Base-by-base conservation (phyloP, 2,888 invertebrate species). In the Phoronis australis region DNA sequence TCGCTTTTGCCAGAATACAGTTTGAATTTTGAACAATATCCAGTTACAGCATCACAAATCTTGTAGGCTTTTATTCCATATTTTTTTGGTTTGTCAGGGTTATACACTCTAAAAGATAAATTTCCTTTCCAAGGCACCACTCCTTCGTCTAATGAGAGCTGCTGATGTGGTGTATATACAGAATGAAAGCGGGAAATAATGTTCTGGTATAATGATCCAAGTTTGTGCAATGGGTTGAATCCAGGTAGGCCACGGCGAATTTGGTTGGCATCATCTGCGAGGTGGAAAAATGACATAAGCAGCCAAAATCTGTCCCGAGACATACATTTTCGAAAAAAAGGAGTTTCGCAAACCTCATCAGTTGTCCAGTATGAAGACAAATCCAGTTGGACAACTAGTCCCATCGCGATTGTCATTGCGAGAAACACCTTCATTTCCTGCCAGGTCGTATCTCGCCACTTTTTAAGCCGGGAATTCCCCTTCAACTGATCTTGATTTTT, bases 61-160 rank as follows among this genome's bases (percentile, higher is more conserved):
- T 52, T 51, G 38, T 53, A 55, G 4, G 52, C 51, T 37, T 57
- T 57, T 2, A 55, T 45, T 58, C 56, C n/a, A n/a, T n/a, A n/a
- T n/a, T n/a, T n/a, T n/a, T n/a, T n/a, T n/a, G n/a, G n/a, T n/a
- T n/a, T n/a, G 27, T 56, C 51, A 18, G 57, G 57, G 24, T 42
- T 56, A 39, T 58, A 58, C 1, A 52, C 52, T 21, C 52, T n/a
- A 24, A 58, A 58, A 1, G 48, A 40, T 3, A 54, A 22, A 20
- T 50, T 47, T 4, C 55, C 57, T 37, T 44, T 25, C 48, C 51
- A 54, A 25, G 57, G 50, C 3, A 55, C 37, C 50, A 54, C 55
- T 1, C 50, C 55, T 37, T 57, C 57, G 48, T 55, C 57, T 5
- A 57, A 20, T 9, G 51, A 47, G n/a, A n/a, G n/a, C n/a, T n/a